Evolutionary conservation across 2,888 invertebrate genomes (phyloP), one percentile per base, ranked within the genome.

Genomic region (Rhagonycha lutea): DNA sequence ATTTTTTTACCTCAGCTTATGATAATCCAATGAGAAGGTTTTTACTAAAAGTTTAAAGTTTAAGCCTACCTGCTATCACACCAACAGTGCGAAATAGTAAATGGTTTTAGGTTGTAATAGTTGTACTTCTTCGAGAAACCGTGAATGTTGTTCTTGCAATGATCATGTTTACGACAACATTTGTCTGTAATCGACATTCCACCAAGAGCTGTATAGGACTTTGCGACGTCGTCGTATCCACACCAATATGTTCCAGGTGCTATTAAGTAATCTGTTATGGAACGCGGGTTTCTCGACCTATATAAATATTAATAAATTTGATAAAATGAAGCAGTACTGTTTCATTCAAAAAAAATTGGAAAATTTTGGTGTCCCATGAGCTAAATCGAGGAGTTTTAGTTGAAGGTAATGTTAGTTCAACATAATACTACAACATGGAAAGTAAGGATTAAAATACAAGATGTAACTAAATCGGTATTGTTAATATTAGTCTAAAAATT

Each of bases 171-270:
- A 79, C 94, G 89, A 88, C 95, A 95, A 89, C 95, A 95, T 68
- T 89, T 87, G 87, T 95, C 95, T 75, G 92, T 91, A 23, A 87
- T 86, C 62, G 88, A 87, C 83, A 90, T 87, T 9, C 86, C 86
- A 2, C 92, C 94, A 81, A 94, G 88, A 78, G 94, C 91, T 79
- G 89, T 89, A 87, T 92, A 93, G 63, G 88, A 88, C 72, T 86
- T 89, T 80, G 88, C 94, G 85, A 86, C 89, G 84, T 89, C 91
- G 85, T 86, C 92, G 86, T 84, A 90, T 8, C 95, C 95, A 87
- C 95, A 95, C 95, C 94, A 95, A 83, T 93, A 91, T 12, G 93
- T 93, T 72, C 93, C 93, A 3, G 93, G 93, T 73, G 91, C 85
- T 83, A 92, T 91, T 84, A 92, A 89, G 88, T 90, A 80, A 67